phyloP scores from a whole-genome alignment of 2,888 invertebrate species.

The Lordiphosa fenestrarum region DNA sequence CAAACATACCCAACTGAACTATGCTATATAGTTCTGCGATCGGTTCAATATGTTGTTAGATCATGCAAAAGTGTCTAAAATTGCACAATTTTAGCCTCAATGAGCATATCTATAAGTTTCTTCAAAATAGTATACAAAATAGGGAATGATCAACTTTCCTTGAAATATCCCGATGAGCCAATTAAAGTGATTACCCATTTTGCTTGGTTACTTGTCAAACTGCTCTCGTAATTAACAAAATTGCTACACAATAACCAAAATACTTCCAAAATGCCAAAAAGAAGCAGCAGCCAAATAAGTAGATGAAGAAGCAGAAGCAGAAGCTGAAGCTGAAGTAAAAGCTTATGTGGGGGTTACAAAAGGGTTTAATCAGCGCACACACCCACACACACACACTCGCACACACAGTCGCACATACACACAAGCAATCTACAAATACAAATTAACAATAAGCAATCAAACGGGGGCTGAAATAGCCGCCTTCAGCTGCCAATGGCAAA shows the following conservation, averaged over 20 bases:
- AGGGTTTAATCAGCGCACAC: slow-evolving; percentile 69
- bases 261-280: slow-evolving; percentile 18
- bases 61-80: too few relatives aligned
- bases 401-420: slow-evolving; percentile 24
- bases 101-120: too few relatives aligned
- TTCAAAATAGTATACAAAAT: too few relatives aligned
- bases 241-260: slow-evolving; percentile 74
- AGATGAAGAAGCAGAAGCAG: slow-evolving; percentile 18
- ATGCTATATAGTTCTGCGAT: too few relatives aligned
- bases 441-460: slow-evolving; percentile 74
- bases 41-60: too few relatives aligned
- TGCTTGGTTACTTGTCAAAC: too few relatives aligned
- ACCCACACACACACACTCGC: slow-evolving; percentile 28
- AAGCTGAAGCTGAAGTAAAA: slow-evolving; percentile 56
- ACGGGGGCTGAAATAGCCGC: slow-evolving; percentile 39
- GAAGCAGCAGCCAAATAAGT: slow-evolving; percentile 10
- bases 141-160: too few relatives aligned
- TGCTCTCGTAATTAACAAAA: slow-evolving; percentile 79
- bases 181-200: too few relatives aligned
- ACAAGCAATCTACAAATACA: slow-evolving; percentile 67
- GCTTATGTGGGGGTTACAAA: slow-evolving; percentile 59
- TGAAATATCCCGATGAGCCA: too few relatives aligned
- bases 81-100: too few relatives aligned
- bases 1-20: too few relatives aligned
- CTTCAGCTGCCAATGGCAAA: slow-evolving; percentile 68